phyloP scores from a whole-genome alignment of 2,888 invertebrate species.

The Geotrupes spiniger region DNA sequence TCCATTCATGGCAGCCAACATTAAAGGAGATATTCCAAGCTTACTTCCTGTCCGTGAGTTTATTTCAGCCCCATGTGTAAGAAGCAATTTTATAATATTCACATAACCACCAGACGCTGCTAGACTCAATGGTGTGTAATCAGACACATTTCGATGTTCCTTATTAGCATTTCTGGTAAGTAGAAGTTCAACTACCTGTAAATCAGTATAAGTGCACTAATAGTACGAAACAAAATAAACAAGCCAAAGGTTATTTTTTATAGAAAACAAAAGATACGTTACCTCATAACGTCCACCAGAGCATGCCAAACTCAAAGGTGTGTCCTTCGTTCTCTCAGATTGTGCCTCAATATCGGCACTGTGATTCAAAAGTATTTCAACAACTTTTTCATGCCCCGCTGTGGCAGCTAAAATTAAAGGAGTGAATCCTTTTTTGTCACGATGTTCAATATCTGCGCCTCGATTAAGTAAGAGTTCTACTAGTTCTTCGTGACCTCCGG shows the following conservation, averaged over 20 bases:
- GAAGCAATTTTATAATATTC: slow-evolving; percentile 91
- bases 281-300: slow-evolving; percentile 95
- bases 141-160: slow-evolving; percentile 97
- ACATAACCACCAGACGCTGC: slow-evolving; percentile 99
- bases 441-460: slow-evolving; percentile 95
- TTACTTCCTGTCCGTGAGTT: slow-evolving; percentile 97
- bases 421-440: slow-evolving; percentile 98
- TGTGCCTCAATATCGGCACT: slow-evolving; percentile 98
- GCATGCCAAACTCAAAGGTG: slow-evolving; percentile 94
- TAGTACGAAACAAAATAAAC: neutral
- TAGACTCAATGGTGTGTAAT: slow-evolving; percentile 97
- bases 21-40: slow-evolving; percentile 96
- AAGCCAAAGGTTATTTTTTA: too few relatives aligned
- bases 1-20: slow-evolving; percentile 99
- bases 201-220: slow-evolving; percentile 3
- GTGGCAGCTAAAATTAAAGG: slow-evolving; percentile 96
- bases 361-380: slow-evolving; percentile 89
- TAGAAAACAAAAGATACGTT: too few relatives aligned
- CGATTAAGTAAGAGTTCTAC: slow-evolving; percentile 88
- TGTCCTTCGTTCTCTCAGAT: slow-evolving; percentile 98
- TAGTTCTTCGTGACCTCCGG: slow-evolving; percentile 94
- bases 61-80: slow-evolving; percentile 95
- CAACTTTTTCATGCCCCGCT: slow-evolving; percentile 89
- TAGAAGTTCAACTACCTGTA: slow-evolving; percentile 80
- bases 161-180: slow-evolving; percentile 90